These are phyloP conservation scores for Pipistrellus pipistrellus DNA, from an alignment of 2,797 vertebrate species.

Conservation along the genomic window DNA sequence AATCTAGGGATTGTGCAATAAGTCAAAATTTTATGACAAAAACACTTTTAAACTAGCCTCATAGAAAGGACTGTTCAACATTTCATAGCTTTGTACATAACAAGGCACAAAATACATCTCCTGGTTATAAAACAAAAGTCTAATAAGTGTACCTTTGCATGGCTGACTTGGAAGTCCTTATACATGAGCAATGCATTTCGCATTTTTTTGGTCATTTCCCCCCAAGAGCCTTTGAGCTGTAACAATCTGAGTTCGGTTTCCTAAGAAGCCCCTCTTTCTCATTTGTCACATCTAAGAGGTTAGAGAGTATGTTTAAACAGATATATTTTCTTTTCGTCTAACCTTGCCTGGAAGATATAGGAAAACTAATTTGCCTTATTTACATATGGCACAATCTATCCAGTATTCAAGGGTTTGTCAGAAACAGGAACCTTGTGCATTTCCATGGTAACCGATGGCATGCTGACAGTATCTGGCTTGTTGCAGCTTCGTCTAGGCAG, in stretches of 20 bases:
- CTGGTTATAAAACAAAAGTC: slow-evolving; percentile 71
- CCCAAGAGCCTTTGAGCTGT: slow-evolving; percentile 82
- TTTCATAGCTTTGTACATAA: slow-evolving; percentile 67
- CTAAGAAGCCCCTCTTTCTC: slow-evolving; percentile 83
- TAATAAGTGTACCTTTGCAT: slow-evolving; percentile 76
- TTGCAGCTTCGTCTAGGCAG: slow-evolving; percentile 93
- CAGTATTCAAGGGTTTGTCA: slow-evolving; percentile 94
- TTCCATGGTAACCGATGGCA: slow-evolving; percentile 95
- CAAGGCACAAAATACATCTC: slow-evolving; percentile 42
- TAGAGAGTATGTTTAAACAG: slow-evolving; percentile 91
- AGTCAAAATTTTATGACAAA: slow-evolving; percentile 57
- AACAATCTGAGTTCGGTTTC: slow-evolving; percentile 85
- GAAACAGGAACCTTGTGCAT: slow-evolving; percentile 94
- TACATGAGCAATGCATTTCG: slow-evolving; percentile 85
- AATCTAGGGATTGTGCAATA: background rate
- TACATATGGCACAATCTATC: slow-evolving; percentile 94
- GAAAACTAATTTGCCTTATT: slow-evolving; percentile 95
- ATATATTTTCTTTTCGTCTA: slow-evolving; percentile 92
- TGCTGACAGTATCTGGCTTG: slow-evolving; percentile 94
- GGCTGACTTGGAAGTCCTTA: slow-evolving; percentile 85
- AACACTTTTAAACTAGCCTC: slow-evolving; percentile 32
- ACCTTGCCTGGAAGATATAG: slow-evolving; percentile 93
- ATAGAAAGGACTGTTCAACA: background rate
- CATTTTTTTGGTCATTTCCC: slow-evolving; percentile 80
- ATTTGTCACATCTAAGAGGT: slow-evolving; percentile 85